Evolutionary conservation across 2,888 invertebrate genomes (phyloP), one percentile per base, ranked within the genome.

Genomic region (Temnothorax ravouxi): DNA sequence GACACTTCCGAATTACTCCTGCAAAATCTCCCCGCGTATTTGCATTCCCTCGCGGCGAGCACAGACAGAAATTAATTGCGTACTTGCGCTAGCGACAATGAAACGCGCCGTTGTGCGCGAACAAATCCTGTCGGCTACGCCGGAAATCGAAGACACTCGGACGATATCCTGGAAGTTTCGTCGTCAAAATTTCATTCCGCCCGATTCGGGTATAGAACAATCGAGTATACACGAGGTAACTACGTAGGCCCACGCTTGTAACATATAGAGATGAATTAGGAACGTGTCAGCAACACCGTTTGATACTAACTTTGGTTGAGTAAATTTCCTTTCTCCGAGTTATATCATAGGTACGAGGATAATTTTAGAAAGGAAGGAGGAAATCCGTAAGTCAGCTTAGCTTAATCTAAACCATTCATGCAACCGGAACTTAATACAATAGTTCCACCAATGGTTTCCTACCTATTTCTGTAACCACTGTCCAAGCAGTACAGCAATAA

Each of bases 61-160:
- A 85, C 90, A 88, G 92, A 91, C 91, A 91, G 92, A 93, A 93
- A 94, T 94, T 94, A 93, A 94, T 94, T 93, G 93, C 92, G 91
- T 92, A 91, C 92, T 93, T 93, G 94, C 91, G 88, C 91, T 89
- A 84, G 89, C 90, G 92, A 92, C 91, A 91, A 92, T 91, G 91
- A 92, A 93, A 91, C 90, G 88, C 87, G 88, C 87, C 91, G 90
- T 91, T 88, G 88, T 80, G 87, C 88, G 71, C 88, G 69, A 85
- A 81, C 88, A 77, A 66, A 87, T 81, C 86, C 89, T 54, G 82
- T 83, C 62, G 80, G 67, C 77, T 67, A 80, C 76, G 71, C 84
- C 89, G 91, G 91, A 91, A 91, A 93, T 91, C 91, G 89, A 92
- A 91, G 91, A 91, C 91, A 91, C 91, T 92, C 88, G 89, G 79